phyloP scores from a whole-genome alignment of 64 coral and sea anemone genomes.

The Actinia tenebrosa region DNA sequence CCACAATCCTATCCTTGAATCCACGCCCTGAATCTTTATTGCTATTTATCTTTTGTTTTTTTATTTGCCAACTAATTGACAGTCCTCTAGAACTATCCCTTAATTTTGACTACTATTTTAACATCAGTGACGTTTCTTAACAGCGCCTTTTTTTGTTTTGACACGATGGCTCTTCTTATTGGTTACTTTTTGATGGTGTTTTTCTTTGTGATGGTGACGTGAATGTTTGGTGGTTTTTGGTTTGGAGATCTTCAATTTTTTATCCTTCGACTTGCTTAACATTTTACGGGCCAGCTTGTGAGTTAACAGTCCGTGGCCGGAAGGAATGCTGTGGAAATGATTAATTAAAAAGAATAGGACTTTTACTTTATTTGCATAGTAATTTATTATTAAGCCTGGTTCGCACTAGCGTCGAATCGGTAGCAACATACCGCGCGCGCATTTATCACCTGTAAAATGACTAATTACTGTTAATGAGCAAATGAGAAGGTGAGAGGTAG shows the following conservation, averaged over 20 bases:
- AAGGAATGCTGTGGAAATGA: not conserved
- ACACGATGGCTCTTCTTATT: not conserved
- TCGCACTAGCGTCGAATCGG: no score
- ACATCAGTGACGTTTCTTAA: not conserved
- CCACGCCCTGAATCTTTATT: no score
- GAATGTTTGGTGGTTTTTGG: not conserved
- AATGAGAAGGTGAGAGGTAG: no score
- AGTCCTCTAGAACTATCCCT: no score
- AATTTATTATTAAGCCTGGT: no score
- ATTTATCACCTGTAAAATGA: no score
- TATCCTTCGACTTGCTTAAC: not conserved
- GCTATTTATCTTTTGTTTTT: no score
- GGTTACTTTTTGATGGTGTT: not conserved
- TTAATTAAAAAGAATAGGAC: not conserved
- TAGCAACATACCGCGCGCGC: no score
- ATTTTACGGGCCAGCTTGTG: slow-evolving; percentile 12
- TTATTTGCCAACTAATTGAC: no score
- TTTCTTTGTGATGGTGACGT: not conserved
- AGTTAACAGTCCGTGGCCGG: not conserved
- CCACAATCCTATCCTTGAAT: no score
- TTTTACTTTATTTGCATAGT: no score
- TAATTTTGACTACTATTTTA: not conserved
- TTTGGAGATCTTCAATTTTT: not conserved
- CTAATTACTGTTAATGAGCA: no score
- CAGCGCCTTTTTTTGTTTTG: not conserved